Conservation (phyloP, 2,888 invertebrate genomes). For the Amphipoea oculea region DNA sequence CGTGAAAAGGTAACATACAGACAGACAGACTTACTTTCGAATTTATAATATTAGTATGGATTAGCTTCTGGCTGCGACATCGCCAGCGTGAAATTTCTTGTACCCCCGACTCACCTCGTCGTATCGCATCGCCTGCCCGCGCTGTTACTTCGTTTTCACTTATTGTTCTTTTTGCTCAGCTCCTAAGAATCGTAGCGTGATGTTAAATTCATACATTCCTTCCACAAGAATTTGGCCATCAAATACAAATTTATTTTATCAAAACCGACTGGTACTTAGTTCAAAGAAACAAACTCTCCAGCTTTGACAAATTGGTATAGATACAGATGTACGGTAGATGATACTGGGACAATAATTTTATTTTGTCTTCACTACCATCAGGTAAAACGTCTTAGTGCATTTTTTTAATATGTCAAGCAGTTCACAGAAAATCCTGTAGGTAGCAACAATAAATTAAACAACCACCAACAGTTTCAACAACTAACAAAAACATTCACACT, state of each 20-base stretch:
- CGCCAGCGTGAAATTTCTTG: background rate
- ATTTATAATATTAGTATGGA: no score
- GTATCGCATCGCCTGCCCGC: background rate
- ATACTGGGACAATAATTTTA: background rate
- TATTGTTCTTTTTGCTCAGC: background rate
- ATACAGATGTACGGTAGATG: background rate
- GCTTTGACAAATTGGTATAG: background rate
- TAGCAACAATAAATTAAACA: background rate
- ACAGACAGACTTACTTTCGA: no score
- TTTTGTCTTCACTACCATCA: background rate
- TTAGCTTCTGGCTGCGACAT: background rate
- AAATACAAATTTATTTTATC: background rate
- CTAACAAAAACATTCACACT: constrained; percentile 6
- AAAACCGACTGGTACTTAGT: background rate
- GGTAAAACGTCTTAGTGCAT: background rate
- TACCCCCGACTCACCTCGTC: background rate
- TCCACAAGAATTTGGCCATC: background rate
- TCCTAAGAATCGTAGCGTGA: background rate
- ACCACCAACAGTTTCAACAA: background rate
- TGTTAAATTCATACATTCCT: background rate
- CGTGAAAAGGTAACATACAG: no score
- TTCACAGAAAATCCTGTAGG: background rate
- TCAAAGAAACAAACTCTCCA: background rate
- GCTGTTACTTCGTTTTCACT: background rate
- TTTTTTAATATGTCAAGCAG: background rate